Conservation (phyloP, 2,888 invertebrate species). For the Pomacea canaliculata region DNA sequence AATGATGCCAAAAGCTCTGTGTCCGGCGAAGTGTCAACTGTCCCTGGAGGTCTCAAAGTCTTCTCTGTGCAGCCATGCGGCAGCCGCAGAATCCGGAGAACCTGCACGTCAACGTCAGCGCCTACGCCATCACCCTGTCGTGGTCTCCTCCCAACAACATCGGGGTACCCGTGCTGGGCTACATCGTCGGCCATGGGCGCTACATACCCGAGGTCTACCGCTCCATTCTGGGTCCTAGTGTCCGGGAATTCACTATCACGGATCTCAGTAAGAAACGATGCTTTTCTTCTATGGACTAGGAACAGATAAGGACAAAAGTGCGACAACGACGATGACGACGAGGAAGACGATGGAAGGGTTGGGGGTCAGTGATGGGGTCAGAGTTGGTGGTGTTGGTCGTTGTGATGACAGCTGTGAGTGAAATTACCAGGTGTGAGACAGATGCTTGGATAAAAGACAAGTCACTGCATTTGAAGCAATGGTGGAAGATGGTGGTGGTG, state of each 20-base stretch:
- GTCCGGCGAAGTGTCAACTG: too few species aligned
- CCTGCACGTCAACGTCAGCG: slow-evolving; percentile 7
- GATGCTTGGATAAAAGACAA: too few species aligned
- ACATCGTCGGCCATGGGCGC: slow-evolving; percentile 50
- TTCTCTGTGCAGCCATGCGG: slow-evolving; percentile 4
- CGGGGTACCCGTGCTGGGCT: slow-evolving; percentile 45
- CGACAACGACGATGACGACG: not conserved
- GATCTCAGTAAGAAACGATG: slow-evolving; percentile 38
- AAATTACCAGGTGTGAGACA: too few species aligned
- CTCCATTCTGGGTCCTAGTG: slow-evolving; percentile 32
- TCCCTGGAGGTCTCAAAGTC: too few species aligned
- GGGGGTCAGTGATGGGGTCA: not conserved
- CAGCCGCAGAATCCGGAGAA: slow-evolving; percentile 23
- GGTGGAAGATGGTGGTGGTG: not conserved
- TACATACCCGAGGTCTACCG: slow-evolving; percentile 55
- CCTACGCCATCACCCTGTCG: slow-evolving; percentile 22
- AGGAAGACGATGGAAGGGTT: not conserved
- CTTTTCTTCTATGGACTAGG: too few species aligned
- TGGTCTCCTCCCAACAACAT: slow-evolving; percentile 41
- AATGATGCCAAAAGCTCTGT: too few species aligned
- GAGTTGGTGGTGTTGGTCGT: not conserved
- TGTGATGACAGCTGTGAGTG: too few species aligned
- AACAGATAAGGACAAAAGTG: too few species aligned
- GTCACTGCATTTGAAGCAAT: too few species aligned
- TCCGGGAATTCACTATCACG: slow-evolving; percentile 29